Base-by-base conservation (phyloP, 2,888 invertebrate species). In the Rosalia funebris region DNA sequence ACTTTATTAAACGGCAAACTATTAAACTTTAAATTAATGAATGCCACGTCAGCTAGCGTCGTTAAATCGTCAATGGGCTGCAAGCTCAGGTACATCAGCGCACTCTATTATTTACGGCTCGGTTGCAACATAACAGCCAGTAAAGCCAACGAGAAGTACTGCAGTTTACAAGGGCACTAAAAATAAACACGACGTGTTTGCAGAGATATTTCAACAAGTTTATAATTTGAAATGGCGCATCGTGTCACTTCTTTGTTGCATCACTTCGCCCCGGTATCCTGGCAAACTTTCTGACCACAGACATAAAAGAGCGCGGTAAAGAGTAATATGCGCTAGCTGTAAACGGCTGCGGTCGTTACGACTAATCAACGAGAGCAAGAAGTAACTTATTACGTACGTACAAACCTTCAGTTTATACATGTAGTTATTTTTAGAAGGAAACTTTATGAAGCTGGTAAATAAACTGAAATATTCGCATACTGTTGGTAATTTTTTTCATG, bases 151-250 rank as follows among this genome's bases (percentile, higher is more conserved):
- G 14, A 9, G 19, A 10, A 14, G 25, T 12, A 15, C 19, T 20
- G 20, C 25, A 19, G 17, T 32, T 32, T 42, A 48, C 12, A 11
- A 11, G 14, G 39, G 15, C 25, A 14, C 32, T 19, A 53, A 53
- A 42, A 42, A 32, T 41, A 42, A 39, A 50, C 37, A 41, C 12
- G 12, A 25, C 11, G 39, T 52, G 53, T 31, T 32, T 32, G 16
- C 15, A 16, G 31, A 53, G 32, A 53, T 17, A 16, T 42, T 53
- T 53, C 53, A 42, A 42, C 53, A 53, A 53, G 42, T 53, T 53
- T 42, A 42, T 42, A 53, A 53, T 53, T 31, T 32, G 31, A 14
- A 53, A 53, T 42, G 25, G 32, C 15, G n/a, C 17, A 31, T 53
- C 17, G n/a, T 53, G 16, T 4, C 15, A 31, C 53, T 42, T 39